These are phyloP conservation scores for Chinchilla lanigera DNA, from an alignment of 2,113 vertebrate species.

Conservation along the genomic window DNA sequence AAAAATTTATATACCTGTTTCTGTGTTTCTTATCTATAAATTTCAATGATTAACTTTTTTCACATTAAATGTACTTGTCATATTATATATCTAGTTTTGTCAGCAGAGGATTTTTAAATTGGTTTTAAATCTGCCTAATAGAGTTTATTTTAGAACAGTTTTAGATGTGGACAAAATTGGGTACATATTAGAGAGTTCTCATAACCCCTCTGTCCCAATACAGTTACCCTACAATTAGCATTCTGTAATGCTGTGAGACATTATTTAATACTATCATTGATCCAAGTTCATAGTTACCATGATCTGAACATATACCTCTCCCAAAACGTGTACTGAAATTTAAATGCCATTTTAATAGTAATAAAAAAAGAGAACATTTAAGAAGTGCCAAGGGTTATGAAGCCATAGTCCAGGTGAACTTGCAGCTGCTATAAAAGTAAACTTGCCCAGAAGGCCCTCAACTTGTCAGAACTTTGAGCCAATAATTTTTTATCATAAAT, in stretches of 20 bases:
- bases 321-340: neutral
- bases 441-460: neutral
- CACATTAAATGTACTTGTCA: neutral
- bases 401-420: fast-evolving
- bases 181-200: neutral
- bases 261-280: neutral
- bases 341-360: neutral
- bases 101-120: neutral
- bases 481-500: neutral
- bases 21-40: neutral
- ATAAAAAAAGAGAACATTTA: neutral
- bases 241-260: neutral
- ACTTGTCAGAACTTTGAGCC: neutral
- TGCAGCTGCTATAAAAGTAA: too few relatives aligned
- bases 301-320: neutral
- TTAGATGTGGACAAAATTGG: neutral
- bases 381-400: neutral
- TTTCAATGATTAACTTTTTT: neutral
- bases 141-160: neutral
- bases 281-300: neutral
- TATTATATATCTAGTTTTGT: neutral
- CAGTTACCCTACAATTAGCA: neutral
- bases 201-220: neutral
- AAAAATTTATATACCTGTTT: neutral
- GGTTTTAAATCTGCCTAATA: neutral